These are phyloP conservation scores for Alces alces DNA, from an alignment of 2,113 vertebrate genomes.

Conservation along the genomic window DNA sequence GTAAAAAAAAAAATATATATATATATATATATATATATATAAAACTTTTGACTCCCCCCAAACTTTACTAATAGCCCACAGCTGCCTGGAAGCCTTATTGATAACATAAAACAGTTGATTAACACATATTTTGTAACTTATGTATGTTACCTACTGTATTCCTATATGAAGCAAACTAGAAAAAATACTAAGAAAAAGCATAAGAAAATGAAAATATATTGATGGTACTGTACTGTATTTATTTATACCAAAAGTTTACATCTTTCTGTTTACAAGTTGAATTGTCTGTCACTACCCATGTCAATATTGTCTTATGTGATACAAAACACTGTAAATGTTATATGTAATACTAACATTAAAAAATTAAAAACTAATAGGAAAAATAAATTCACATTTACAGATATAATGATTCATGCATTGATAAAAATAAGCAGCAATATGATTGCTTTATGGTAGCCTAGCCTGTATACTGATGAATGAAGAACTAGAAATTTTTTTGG, in stretches of 20 bases:
- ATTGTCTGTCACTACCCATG: not conserved
- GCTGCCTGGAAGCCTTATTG: not conserved
- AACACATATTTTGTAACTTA: not conserved
- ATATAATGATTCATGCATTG: not conserved
- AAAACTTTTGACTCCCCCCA: not conserved
- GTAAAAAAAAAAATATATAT: not conserved
- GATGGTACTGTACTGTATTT: not conserved
- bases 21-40: not conserved
- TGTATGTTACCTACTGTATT: not conserved
- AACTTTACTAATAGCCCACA: not conserved
- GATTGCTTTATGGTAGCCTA: not conserved
- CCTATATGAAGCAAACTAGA: not conserved
- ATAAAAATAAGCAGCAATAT: not conserved
- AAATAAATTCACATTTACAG: not conserved
- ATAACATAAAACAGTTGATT: not conserved
- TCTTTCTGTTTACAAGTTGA: not conserved
- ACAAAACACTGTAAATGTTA: not conserved
- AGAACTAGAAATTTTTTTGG: not conserved
- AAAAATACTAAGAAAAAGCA: not conserved
- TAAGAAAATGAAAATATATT: not conserved
- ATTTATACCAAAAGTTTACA: not conserved
- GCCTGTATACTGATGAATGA: not conserved
- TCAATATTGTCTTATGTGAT: not conserved
- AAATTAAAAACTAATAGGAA: not conserved
- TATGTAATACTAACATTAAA: not conserved